Evolutionary conservation across 2,113 vertebrate genomes (phyloP).

Genomic region (Pseudopipra pipra): DNA sequence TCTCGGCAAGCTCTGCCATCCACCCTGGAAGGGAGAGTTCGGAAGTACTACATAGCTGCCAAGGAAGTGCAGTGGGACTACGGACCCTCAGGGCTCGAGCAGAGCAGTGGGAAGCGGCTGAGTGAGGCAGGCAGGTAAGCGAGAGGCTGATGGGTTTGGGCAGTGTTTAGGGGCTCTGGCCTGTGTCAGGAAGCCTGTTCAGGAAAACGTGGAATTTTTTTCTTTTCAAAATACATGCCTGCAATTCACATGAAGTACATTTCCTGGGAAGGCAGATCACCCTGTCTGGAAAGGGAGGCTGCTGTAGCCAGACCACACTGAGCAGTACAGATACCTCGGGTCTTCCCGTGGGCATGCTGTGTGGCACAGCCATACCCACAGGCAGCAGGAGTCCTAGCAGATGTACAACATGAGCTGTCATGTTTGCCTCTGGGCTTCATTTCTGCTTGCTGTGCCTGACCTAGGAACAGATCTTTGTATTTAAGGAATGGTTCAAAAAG

Average conservation of each 20-base stretch:
- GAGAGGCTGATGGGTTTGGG: neutral
- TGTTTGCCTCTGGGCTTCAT: neutral
- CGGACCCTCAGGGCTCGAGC: conserved; percentile 48
- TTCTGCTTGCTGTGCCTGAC: neutral
- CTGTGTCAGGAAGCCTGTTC: neutral
- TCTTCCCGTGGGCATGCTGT: neutral
- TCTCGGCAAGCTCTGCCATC: neutral
- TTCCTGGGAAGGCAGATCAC: neutral
- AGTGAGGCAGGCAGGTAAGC: conserved; percentile 70
- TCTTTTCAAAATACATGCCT: neutral
- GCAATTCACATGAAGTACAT: fast-evolving
- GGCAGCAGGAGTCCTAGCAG: neutral
- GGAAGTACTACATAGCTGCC: conserved; percentile 75
- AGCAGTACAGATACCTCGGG: neutral
- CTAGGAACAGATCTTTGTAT: neutral
- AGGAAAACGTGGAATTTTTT: neutral
- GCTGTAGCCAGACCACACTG: neutral
- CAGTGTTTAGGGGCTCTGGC: neutral
- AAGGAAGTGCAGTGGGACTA: conserved; percentile 78
- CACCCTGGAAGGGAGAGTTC: conserved; percentile 55
- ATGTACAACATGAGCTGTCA: fast-evolving
- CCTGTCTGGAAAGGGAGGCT: neutral
- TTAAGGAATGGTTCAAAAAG: neutral
- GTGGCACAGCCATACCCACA: neutral
- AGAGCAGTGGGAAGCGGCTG: conserved; percentile 59